These are phyloP conservation scores for Drosophila asahinai DNA, from an alignment of 1,140 invertebrate species.

Conservation along the genomic window DNA sequence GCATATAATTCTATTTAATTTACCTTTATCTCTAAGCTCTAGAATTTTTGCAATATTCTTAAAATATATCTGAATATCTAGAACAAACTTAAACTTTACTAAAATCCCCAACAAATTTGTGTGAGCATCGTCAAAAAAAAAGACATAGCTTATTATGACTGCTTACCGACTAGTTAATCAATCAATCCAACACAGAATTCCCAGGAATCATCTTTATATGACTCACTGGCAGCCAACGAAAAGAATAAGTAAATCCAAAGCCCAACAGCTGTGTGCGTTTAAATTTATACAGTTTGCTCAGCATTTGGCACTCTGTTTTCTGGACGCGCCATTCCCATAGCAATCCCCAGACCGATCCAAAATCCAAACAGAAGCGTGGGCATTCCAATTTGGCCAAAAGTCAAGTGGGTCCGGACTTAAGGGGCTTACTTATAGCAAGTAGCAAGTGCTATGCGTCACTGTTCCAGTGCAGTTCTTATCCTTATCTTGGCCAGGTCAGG, in stretches of 20 bases:
- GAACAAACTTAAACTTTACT: background rate
- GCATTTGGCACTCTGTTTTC: constrained; percentile 48
- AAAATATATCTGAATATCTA: background rate
- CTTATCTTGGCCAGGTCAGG: constrained; percentile 50
- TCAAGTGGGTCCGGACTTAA: constrained; percentile 48
- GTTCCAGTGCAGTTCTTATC: constrained; percentile 38
- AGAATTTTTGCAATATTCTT: background rate
- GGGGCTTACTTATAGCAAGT: constrained; percentile 5
- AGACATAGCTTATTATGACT: constrained; percentile 11
- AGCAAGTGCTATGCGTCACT: constrained; percentile 49
- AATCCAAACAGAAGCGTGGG: constrained; percentile 45
- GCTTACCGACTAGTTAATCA: constrained; percentile 34
- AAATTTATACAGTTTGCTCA: constrained; percentile 42
- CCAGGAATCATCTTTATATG: constrained; percentile 13
- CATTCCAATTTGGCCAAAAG: constrained; percentile 53
- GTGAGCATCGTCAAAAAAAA: constrained; percentile 13
- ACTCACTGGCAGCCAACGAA: constrained; percentile 13
- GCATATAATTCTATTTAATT: too few relatives aligned
- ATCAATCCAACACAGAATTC: constrained; percentile 28
- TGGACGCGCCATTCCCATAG: constrained; percentile 9
- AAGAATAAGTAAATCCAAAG: constrained; percentile 19
- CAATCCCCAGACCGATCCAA: constrained; percentile 10
- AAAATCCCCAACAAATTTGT: background rate
- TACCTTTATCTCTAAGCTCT: too few relatives aligned
- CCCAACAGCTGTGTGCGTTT: constrained; percentile 42